Conservation (phyloP, 2,797 vertebrate genomes). For the Selene dorsalis region DNA sequence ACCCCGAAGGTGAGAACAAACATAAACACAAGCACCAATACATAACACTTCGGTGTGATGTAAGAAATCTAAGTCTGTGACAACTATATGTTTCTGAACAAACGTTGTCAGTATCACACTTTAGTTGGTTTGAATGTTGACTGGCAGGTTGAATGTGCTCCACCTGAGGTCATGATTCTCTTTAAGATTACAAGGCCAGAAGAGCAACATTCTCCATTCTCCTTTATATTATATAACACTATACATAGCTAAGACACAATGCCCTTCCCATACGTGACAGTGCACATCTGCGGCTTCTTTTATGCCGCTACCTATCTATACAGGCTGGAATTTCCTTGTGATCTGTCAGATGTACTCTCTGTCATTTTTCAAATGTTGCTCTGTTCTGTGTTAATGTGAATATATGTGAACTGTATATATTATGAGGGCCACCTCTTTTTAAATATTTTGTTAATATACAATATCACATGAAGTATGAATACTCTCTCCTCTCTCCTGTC, state of each 20-base stretch:
- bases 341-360: too few species aligned
- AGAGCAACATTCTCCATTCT: constrained; percentile 7
- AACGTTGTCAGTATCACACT: neutral
- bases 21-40: neutral
- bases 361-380: too few species aligned
- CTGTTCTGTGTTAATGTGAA: too few species aligned
- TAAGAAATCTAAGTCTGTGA: neutral
- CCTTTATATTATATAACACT: neutral
- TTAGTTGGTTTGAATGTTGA: neutral
- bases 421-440: too few species aligned
- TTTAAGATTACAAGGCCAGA: neutral
- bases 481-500: neutral
- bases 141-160: neutral
- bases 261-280: too few species aligned
- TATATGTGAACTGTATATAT: too few species aligned
- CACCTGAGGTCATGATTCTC: neutral
- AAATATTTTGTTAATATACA: too few species aligned
- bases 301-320: too few species aligned
- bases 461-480: neutral
- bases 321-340: too few species aligned
- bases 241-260: neutral
- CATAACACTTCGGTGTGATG: neutral
- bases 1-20: constrained; percentile 81
- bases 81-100: neutral
- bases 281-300: too few species aligned